Evolutionary conservation across 2,113 vertebrate genomes (phyloP).

Genomic region (Leucopsar rothschildi): DNA sequence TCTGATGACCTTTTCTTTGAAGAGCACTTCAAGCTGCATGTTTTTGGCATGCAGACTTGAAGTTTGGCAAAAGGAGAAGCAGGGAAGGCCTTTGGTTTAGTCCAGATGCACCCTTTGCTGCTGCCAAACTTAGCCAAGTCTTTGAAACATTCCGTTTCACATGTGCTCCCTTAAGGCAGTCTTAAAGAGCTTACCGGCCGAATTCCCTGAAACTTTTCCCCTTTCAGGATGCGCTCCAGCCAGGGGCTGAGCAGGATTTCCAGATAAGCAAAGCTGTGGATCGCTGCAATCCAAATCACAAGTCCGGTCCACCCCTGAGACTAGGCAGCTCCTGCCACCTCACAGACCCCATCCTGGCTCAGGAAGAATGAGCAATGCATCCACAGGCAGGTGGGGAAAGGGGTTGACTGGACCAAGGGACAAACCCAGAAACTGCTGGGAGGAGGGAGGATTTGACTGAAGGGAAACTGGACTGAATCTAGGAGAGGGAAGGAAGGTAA

Average conservation of each 20-base stretch:
- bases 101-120: constrained; percentile 29
- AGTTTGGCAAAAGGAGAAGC: constrained; percentile 47
- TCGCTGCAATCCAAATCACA: background rate
- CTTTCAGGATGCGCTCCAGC: background rate
- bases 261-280: constrained; percentile 4
- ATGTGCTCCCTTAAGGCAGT: constrained; percentile 9
- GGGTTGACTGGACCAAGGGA: background rate
- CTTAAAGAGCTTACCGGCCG: background rate
- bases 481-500: background rate
- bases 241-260: background rate
- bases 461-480: background rate
- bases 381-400: background rate
- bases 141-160: constrained; percentile 29
- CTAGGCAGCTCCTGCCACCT: background rate
- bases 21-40: constrained; percentile 13
- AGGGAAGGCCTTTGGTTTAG: constrained; percentile 39
- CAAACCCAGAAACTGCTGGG: background rate
- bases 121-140: constrained; percentile 15
- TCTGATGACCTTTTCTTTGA: constrained; percentile 62
- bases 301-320: background rate
- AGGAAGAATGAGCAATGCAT: background rate
- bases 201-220: background rate
- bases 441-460: background rate
- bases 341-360: background rate
- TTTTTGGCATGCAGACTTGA: background rate